Evolutionary conservation across 1,140 invertebrate species (phyloP).

Genomic region (Pissodes strobi): DNA sequence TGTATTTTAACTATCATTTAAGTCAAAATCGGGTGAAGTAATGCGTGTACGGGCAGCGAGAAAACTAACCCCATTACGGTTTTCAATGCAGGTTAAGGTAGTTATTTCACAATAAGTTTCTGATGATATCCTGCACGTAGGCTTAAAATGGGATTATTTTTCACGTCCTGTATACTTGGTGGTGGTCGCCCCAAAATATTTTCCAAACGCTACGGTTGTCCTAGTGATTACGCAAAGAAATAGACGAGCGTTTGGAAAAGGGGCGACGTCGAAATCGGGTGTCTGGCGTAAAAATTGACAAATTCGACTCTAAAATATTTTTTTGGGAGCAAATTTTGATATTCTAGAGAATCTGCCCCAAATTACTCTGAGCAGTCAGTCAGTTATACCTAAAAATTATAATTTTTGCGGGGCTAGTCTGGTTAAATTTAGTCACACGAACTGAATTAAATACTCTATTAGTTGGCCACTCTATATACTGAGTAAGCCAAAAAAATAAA

Average conservation of each 20-base stretch:
- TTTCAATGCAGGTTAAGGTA: background rate
- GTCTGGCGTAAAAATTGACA: conserved; percentile 41
- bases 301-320: conserved; percentile 27
- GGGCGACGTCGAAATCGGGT: conserved; percentile 31
- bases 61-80: background rate
- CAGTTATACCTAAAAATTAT: conserved; percentile 22
- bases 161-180: background rate
- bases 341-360: conserved; percentile 38
- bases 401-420: conserved; percentile 26
- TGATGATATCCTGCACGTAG: too few species aligned
- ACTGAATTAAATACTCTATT: too few species aligned
- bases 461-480: too few species aligned
- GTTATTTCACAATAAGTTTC: too few species aligned
- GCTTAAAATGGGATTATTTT: too few species aligned
- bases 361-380: conserved; percentile 35
- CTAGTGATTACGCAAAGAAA: conserved; percentile 3
- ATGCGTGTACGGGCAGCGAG: background rate
- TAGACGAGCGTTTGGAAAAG: background rate
- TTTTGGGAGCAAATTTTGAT: background rate
- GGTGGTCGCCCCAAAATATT: background rate
- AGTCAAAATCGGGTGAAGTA: conserved; percentile 38
- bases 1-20: conserved; percentile 43
- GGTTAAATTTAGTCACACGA: background rate
- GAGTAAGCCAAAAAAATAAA: too few species aligned
- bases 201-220: background rate